A percentile compares a stretch with the other conserved stretches of the same genome.
phyloP scores from a whole-genome alignment of 2,797 vertebrate genomes.

The Urocyon cinereoargenteus region DNA sequence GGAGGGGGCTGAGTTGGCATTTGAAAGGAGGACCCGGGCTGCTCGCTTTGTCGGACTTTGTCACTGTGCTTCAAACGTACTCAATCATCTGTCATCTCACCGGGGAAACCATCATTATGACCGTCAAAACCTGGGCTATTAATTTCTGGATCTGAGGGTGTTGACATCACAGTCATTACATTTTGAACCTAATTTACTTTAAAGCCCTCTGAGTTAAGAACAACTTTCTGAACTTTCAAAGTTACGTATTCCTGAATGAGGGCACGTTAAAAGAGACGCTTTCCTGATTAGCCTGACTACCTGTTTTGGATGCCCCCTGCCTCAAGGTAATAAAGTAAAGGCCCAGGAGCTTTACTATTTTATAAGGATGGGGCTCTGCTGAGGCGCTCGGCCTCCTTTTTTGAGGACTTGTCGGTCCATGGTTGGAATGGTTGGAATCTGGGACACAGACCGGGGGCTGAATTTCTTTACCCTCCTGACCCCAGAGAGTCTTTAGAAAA shows the following conservation, averaged over 20 bases:
- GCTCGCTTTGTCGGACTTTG: neutral
- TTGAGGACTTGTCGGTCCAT: conserved; percentile 58
- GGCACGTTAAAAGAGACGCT: conserved; percentile 9
- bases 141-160: neutral
- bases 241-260: neutral
- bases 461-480: conserved; percentile 57
- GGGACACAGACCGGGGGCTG: conserved; percentile 73
- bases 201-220: conserved; percentile 12
- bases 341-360: conserved; percentile 7
- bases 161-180: neutral
- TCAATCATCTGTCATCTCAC: neutral
- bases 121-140: neutral
- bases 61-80: neutral
- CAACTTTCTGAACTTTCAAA: conserved; percentile 3
- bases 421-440: conserved; percentile 76
- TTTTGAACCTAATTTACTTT: conserved; percentile 41
- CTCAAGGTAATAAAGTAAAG: conserved; percentile 22
- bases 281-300: conserved; percentile 29
- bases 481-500: conserved; percentile 80
- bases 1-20: neutral
- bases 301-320: conserved; percentile 7
- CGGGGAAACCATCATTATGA: neutral
- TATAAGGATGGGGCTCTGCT: conserved; percentile 29
- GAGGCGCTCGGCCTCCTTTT: neutral
- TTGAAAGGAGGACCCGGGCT: neutral